Base-by-base conservation (phyloP, 2,888 invertebrate species). In the Leptodirus hochenwartii region DNA sequence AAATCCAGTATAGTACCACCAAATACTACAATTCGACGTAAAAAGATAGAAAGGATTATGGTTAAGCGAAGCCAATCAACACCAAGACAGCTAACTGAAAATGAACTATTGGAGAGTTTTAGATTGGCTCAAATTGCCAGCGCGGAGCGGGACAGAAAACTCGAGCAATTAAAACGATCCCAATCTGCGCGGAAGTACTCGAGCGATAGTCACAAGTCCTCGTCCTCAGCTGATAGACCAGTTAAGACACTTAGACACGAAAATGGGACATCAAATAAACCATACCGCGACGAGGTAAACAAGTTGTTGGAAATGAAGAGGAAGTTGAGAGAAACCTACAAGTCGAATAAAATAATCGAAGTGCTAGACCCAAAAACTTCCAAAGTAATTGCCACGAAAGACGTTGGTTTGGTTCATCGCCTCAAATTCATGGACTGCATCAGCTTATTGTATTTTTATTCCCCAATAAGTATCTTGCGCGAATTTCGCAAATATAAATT, bases 401-500 rank as follows among this genome's bases (percentile, higher is more conserved):
- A 46, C 13, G 31, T 45, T 3, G 44, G 42, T 22, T 30, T 36
- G 13, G 37, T 34, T 3, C 17, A 31, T 8, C 22, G 25, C 4
- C 36, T 30, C 38, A 37, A 15, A 38, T 41, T 39, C 39, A 42
- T 31, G 37, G 50, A 40, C 27, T 37, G 46, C 25, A 44, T 46
- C 13, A 30, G 24, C 22, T 39, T 50, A 17, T 36, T 50, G 8
- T 31, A 47, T 2, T 53, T 48, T 36, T 58, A 59, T 41, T 53
- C 64, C 36, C 45, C 63, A 3, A 35, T 38, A 15, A 61, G 65
- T 36, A 47, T 45, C 29, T 56, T 44, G 35, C 56, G 37, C 47
- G 51, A 64, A 47, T 76, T 70, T 65, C 58, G 56, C 31, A 53
- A 57, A 29, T 71, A 75, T 43, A 68, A 66, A 40, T 40, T 51